Percentiles rank a stretch among this genome's conserved stretches.
These are phyloP conservation scores for Troides helena DNA, from an alignment of 2,888 invertebrate genomes.

Conservation along the genomic window DNA sequence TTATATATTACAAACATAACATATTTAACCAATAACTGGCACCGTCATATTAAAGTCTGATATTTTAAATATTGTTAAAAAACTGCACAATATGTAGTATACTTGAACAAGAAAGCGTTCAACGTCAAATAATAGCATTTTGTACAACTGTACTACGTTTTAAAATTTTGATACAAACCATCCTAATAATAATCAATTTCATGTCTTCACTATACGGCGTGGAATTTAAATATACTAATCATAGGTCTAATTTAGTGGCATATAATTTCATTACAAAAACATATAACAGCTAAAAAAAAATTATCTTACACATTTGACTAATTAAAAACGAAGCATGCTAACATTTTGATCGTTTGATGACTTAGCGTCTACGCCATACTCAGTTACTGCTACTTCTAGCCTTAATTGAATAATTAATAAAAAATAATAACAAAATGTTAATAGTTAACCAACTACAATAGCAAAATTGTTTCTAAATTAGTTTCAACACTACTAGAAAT, in stretches of 20 bases:
- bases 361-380: neutral
- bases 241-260: neutral
- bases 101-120: neutral
- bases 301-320: neutral
- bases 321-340: neutral
- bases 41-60: neutral
- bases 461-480: neutral
- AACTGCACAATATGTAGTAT: neutral
- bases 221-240: neutral
- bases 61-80: no score
- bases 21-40: neutral
- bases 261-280: neutral
- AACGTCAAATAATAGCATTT: neutral
- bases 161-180: neutral
- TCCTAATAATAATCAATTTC: neutral
- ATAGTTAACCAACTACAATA: neutral
- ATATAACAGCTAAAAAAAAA: neutral
- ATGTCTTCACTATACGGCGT: neutral
- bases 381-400: conserved; percentile 10
- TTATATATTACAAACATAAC: no score
- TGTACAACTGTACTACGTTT: neutral
- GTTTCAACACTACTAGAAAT: neutral
- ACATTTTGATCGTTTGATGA: neutral
- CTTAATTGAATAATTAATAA: neutral
- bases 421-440: neutral